Evolutionary conservation across 2,888 invertebrate genomes (phyloP).

Genomic region (Pseudococcus longispinus): DNA sequence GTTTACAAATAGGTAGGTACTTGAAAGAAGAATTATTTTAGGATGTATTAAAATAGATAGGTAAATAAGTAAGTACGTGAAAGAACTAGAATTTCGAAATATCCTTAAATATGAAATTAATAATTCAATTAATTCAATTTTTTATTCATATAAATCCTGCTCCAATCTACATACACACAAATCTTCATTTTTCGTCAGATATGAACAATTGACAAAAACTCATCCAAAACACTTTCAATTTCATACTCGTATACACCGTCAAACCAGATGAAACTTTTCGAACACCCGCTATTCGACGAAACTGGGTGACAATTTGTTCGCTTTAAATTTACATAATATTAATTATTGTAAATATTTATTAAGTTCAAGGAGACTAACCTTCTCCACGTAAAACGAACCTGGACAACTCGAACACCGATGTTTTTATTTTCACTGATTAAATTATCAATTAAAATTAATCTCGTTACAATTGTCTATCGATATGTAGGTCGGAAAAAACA

Average conservation of each 20-base stretch:
- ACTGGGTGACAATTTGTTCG: not conserved
- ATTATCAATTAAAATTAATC: conserved; percentile 40
- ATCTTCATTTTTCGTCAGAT: too few relatives aligned
- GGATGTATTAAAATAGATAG: too few relatives aligned
- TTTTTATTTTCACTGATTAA: not conserved
- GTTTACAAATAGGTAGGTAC: too few relatives aligned
- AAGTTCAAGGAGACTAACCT: conserved; percentile 41
- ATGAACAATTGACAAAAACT: not conserved
- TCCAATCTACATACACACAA: too few relatives aligned
- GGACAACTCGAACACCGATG: not conserved
- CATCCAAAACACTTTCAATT: not conserved
- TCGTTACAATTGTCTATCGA: not conserved
- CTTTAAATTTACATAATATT: conserved; percentile 7
- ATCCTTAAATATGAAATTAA: too few relatives aligned
- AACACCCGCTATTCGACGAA: not conserved
- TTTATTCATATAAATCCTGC: too few relatives aligned
- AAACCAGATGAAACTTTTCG: not conserved
- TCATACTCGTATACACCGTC: not conserved
- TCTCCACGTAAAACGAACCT: not conserved
- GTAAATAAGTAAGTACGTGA: too few relatives aligned
- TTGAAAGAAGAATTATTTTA: too few relatives aligned
- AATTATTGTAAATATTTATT: conserved; percentile 25
- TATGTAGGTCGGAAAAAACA: conserved; percentile 10
- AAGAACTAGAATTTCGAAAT: too few relatives aligned
- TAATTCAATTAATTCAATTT: too few relatives aligned